Evolutionary conservation across 2,113 vertebrate species (phyloP).

Genomic region (Pungitius pungitius): DNA sequence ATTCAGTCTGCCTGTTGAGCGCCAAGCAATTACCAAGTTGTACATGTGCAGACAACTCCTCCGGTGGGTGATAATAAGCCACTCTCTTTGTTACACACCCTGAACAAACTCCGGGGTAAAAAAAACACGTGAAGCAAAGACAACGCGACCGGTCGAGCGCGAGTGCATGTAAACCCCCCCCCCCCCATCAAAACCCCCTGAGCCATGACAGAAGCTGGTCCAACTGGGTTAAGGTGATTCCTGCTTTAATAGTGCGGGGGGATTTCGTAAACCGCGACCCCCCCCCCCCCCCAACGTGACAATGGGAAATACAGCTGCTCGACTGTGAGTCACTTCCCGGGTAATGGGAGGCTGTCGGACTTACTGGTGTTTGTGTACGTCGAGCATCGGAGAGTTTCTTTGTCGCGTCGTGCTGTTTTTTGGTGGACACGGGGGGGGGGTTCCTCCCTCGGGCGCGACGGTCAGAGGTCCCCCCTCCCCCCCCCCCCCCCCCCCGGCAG

Average conservation of each 20-base stretch:
- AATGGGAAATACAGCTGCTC: slow-evolving; percentile 56
- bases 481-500: background rate
- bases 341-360: slow-evolving; percentile 32
- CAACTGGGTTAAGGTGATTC: slow-evolving; percentile 72
- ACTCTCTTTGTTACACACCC: slow-evolving; percentile 78
- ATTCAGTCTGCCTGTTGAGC: slow-evolving; percentile 74
- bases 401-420: slow-evolving; percentile 57
- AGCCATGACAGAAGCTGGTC: slow-evolving; percentile 69
- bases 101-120: slow-evolving; percentile 72
- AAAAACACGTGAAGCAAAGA: slow-evolving; percentile 71
- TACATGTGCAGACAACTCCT: slow-evolving; percentile 79
- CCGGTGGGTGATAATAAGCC: slow-evolving; percentile 78
- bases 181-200: slow-evolving; percentile 62
- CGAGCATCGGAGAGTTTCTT: slow-evolving; percentile 34
- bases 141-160: slow-evolving; percentile 69
- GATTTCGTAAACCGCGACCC: slow-evolving; percentile 55
- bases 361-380: slow-evolving; percentile 43
- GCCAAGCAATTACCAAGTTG: slow-evolving; percentile 72
- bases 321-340: slow-evolving; percentile 56
- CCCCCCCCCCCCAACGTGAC: slow-evolving; percentile 45
- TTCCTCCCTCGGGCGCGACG: slow-evolving; percentile 56
- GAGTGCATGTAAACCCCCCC: slow-evolving; percentile 72
- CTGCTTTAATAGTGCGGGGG: slow-evolving; percentile 56
- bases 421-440: no score
- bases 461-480: slow-evolving; percentile 63